Evolutionary conservation across 1,140 invertebrate species (phyloP), one percentile per base, ranked within the genome.

Genomic region (Hyles vespertilio): DNA sequence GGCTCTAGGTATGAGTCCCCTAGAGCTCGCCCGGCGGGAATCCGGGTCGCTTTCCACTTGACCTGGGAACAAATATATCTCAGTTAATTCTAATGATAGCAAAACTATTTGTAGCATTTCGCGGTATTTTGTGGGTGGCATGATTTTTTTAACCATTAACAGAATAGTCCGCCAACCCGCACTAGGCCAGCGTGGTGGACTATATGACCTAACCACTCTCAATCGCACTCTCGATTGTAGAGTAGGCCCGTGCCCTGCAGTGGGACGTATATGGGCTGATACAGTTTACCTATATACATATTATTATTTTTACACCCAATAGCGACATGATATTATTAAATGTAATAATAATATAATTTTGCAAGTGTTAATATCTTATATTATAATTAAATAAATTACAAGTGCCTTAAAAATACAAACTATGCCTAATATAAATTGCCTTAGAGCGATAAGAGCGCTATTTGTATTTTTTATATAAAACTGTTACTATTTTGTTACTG

Each of bases 1-100:
- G 6, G 97, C 97, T 70, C 95, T 91, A 2, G 97, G 97, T 77
- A 98, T 98, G 22, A 98, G 92, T 33, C 97, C 97, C 59, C 96
- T 89, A 0, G 94, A 95, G 60, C 94, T 95, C 1, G 94, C 94
- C 52, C 95, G 90, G 33, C 94, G 75, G 7, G 91, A 90, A 63
- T 93, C 92, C 7, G 90, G 90, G 59, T 93, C 92, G 46, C 77
- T 77, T 52, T 88, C 84, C 40, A 82, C 67, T 49, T 83, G 78
- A 55, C 85, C 85, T 84, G 82, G 45, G 74, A 75, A 67, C 67
- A 66, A 55, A 51, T 5, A 46, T 36, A 59, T 49, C 48, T 11
- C 54, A 56, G n/a, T 47, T 34, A 56, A 47, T 47, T 56, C 32
- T 32, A 10, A 54, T 51, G 8, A 10, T 11, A 5, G 4, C 4